Conservation (phyloP, 1,140 invertebrate species). For the Zaprionus kolodkinae region DNA sequence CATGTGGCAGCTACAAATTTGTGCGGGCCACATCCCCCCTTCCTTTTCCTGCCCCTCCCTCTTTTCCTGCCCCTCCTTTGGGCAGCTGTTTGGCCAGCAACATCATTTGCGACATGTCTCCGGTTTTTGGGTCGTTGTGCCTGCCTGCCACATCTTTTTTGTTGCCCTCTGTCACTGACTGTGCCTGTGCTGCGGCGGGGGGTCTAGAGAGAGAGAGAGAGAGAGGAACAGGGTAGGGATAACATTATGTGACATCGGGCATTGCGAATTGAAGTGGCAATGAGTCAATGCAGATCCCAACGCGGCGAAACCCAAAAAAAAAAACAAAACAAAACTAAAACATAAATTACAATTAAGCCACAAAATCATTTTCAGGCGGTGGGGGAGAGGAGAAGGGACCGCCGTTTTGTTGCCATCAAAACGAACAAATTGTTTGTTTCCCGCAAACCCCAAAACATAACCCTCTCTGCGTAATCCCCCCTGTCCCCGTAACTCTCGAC, state of each 20-base stretch:
- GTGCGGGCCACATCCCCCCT: background rate
- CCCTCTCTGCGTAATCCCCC: background rate
- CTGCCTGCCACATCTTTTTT: background rate
- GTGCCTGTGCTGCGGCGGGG: background rate
- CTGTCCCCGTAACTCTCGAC: background rate
- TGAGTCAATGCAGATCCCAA: conserved; percentile 28
- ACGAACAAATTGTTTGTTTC: conserved; percentile 28
- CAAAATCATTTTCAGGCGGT: conserved; percentile 32
- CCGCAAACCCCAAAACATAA: background rate
- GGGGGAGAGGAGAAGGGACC: too few relatives aligned
- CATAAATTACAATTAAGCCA: conserved; percentile 38
- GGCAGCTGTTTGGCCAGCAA: conserved; percentile 26
- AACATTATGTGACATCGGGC: conserved; percentile 13
- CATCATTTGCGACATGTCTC: conserved; percentile 42
- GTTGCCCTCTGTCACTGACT: background rate
- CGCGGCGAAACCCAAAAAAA: background rate
- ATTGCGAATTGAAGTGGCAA: conserved; percentile 45
- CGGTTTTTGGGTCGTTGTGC: conserved; percentile 17
- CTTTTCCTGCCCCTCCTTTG: background rate
- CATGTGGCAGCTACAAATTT: conserved; percentile 47
- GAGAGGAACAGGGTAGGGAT: background rate
- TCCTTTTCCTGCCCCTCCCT: background rate
- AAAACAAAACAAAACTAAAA: conserved; percentile 16
- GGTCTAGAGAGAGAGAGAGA: background rate
- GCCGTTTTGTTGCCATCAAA: conserved; percentile 30